phyloP scores from a whole-genome alignment of 1,140 invertebrate species.

The Temnothorax nylanderi region DNA sequence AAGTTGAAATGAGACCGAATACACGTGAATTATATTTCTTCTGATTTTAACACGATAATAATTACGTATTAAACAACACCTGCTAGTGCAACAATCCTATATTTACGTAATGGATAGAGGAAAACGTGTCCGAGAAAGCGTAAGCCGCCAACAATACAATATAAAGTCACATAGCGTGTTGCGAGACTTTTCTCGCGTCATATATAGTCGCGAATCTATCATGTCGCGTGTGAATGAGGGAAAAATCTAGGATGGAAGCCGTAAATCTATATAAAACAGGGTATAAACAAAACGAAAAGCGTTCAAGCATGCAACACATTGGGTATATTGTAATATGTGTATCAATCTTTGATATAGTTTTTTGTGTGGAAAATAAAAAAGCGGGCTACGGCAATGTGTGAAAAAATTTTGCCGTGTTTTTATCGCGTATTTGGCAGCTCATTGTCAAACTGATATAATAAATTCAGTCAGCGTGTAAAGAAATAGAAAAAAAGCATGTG shows the following conservation, averaged over 20 bases:
- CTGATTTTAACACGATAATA: not conserved
- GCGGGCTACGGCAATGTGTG: not conserved
- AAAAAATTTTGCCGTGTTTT: not conserved
- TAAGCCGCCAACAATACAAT: conserved; percentile 2
- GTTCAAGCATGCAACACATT: not conserved
- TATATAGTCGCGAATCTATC: not conserved
- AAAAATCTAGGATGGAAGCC: not conserved
- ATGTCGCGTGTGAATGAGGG: conserved; percentile 3
- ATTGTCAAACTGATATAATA: not conserved
- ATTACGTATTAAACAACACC: conserved; percentile 1
- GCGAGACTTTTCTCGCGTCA: not conserved
- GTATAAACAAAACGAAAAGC: conserved; percentile 6
- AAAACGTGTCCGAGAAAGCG: not conserved
- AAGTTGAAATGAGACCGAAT: not conserved
- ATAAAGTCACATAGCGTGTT: conserved; percentile 5
- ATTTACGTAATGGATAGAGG: conserved; percentile 33
- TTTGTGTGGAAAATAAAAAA: conserved; percentile 12
- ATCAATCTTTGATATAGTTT: conserved; percentile 6
- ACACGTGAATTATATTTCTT: not conserved
- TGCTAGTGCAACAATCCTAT: conserved; percentile 7
- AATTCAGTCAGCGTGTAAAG: not conserved
- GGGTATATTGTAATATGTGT: not conserved
- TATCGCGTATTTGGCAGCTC: not conserved
- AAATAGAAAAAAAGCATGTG: not conserved
- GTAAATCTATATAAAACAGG: not conserved